Base-by-base conservation (phyloP, 2,888 invertebrate genomes). In the Lysandra bellargus region DNA sequence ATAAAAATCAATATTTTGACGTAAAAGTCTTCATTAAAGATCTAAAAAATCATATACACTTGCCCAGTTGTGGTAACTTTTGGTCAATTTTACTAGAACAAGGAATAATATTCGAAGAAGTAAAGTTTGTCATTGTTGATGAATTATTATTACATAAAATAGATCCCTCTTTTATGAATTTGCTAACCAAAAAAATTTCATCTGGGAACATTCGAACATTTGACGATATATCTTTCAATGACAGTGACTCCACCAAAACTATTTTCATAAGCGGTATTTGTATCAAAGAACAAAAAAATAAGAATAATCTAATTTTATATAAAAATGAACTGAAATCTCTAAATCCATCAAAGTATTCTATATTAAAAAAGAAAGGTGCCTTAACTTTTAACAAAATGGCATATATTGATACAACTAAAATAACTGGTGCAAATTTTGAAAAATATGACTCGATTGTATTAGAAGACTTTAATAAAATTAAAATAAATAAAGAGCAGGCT, bases 311-410 rank as follows among this genome's bases (percentile, higher is more conserved):
- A 37, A 64, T 61, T 33, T 61, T 79, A 23, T 30, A 76, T 33
- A 76, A 79, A 75, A 44, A 49, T 17, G 75, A 64, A 17, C 64
- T 76, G 5, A 30, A 30, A 64, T 1, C 61, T 33, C 1, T 79
- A 2, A 17, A 64, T 44, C 12, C 4, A 12, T 1, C 17, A 23
- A 75, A 75, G 17, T 79, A 75, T 30, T 33, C 9, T 7, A 2
- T 4, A 14, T 75, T 79, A 49, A 79, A 79, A 49, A 75, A 60
- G 30, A 57, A 64, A 61, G 61, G 64, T 30, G 40, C 49, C 4
- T 33, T 79, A 12, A 64, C 75, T 30, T 79, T 75, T 79, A 75
- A 79, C 30, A 79, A 79, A 75, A 79, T 49, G 49, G 79, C 79
- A 5, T 44, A 14, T 30, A 64, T 79, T 17, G 75, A 79, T 75